These are phyloP conservation scores for Pseudopleuronectes americanus DNA, from an alignment of 2,797 vertebrate genomes.

Conservation along the genomic window DNA sequence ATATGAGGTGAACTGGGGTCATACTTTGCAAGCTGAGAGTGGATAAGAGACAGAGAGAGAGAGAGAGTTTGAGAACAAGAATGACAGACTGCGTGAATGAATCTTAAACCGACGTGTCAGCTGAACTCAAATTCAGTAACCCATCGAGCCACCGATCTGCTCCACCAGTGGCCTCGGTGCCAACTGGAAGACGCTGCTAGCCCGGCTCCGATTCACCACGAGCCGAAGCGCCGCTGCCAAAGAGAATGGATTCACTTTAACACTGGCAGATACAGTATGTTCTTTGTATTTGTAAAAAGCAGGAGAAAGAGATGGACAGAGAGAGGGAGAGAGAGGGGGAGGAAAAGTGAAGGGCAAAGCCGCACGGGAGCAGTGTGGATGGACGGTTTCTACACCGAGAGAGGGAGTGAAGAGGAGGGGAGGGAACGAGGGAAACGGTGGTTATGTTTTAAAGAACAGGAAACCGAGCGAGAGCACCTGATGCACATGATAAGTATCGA, in stretches of 20 bases:
- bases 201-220: slow-evolving; percentile 69
- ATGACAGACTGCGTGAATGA: slow-evolving; percentile 57
- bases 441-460: slow-evolving; percentile 73
- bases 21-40: slow-evolving; percentile 16
- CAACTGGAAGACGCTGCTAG: slow-evolving; percentile 70
- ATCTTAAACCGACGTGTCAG: slow-evolving; percentile 69
- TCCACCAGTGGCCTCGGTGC: slow-evolving; percentile 54
- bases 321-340: slow-evolving; percentile 23
- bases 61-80: slow-evolving; percentile 36
- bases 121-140: slow-evolving; percentile 66
- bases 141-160: slow-evolving; percentile 48
- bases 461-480: slow-evolving; percentile 80
- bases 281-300: slow-evolving; percentile 80
- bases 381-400: slow-evolving; percentile 37
- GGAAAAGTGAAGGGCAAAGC: slow-evolving; percentile 42
- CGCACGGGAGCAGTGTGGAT: slow-evolving; percentile 27
- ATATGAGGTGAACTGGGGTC: slow-evolving; percentile 45
- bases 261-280: slow-evolving; percentile 79
- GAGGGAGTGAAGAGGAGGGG: slow-evolving; percentile 25
- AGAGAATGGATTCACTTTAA: slow-evolving; percentile 78
- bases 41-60: slow-evolving; percentile 4
- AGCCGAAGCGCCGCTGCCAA: slow-evolving; percentile 65
- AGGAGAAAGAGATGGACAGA: slow-evolving; percentile 51
- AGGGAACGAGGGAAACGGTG: slow-evolving; percentile 45
- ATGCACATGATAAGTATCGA: slow-evolving; percentile 83